Base-by-base conservation (phyloP, 2,797 vertebrate species). In the Trachurus trachurus region DNA sequence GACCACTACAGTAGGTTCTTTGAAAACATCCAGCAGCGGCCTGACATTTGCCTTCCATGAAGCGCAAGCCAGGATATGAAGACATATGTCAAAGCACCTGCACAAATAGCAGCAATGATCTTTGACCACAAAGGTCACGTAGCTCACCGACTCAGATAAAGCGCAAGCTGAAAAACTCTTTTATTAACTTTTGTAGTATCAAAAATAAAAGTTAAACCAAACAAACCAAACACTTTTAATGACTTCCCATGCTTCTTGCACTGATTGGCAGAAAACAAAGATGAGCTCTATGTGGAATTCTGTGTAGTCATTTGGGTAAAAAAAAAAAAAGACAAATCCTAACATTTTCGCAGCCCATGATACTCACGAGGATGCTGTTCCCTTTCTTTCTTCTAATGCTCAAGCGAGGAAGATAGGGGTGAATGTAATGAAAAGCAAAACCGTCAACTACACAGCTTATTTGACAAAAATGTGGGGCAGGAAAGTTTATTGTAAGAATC, bases 401-500 rank as follows among this genome's bases (percentile, higher is more conserved):
- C 66, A 52, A 52, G 69, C 56, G 64, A 47, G 40, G 69, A 80
- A 66, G 49, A 76, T 34, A 21, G 31, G 53, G 67, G 44, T 49
- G 49, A 77, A 47, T 68, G 64, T 60, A 78, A 74, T 76, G 45
- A 75, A 85, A 78, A 77, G 73, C 63, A 78, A 74, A 78, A 82
- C 62, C 80, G 61, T 81, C 82, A 86, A 65, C 81, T 47, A 6
- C 59, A 72, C 61, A 62, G 63, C 70, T 66, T 84, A 66, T 82
- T 83, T 50, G 29, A 80, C 56, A 74, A 50, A 80, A 89, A 91
- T 89, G 80, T 89, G 87, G 84, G 85, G 74, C 87, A 91, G 45
- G 29, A 37, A 84, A 75, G 79, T 90, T 87, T 88, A 92, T 76
- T 83, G 86, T 87, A 6, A 87, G 80, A 89, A 87, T 90, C 62